Evolutionary conservation across 2,888 invertebrate genomes (phyloP).

Genomic region (Phortica okadai): DNA sequence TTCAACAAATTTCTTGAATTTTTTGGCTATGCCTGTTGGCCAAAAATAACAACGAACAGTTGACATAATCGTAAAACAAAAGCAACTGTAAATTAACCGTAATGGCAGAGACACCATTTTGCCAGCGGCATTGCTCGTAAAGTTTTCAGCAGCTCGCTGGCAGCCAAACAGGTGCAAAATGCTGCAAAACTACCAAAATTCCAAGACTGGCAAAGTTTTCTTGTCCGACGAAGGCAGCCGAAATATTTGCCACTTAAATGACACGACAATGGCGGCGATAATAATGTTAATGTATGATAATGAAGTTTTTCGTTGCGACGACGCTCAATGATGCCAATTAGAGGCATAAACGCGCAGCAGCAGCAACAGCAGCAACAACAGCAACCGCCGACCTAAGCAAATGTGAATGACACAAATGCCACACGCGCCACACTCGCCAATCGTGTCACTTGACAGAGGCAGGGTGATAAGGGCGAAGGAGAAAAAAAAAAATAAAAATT

Average conservation of each 20-base stretch:
- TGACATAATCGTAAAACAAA: conserved; percentile 5
- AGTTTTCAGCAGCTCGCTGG: background rate
- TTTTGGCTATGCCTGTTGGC: background rate
- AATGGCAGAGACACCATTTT: background rate
- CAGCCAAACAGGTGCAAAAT: background rate
- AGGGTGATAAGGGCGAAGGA: too few species aligned
- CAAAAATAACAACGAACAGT: background rate
- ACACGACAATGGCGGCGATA: background rate
- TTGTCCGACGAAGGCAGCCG: background rate
- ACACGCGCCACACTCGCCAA: too few species aligned
- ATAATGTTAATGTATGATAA: conserved; percentile 8
- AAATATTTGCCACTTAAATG: background rate
- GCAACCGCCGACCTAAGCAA: background rate
- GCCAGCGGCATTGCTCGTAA: background rate
- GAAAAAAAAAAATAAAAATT: too few species aligned
- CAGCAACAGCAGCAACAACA: conserved; percentile 36
- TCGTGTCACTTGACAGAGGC: too few species aligned
- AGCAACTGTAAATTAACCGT: conserved; percentile 21
- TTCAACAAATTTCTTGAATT: background rate
- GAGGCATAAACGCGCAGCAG: background rate
- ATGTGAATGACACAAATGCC: too few species aligned
- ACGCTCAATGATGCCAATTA: background rate
- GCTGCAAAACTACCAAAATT: background rate
- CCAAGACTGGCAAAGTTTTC: background rate
- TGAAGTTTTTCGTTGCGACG: background rate